These are phyloP conservation scores for Sminthurides aquaticus DNA, from an alignment of 2,888 invertebrate genomes.

Conservation along the genomic window DNA sequence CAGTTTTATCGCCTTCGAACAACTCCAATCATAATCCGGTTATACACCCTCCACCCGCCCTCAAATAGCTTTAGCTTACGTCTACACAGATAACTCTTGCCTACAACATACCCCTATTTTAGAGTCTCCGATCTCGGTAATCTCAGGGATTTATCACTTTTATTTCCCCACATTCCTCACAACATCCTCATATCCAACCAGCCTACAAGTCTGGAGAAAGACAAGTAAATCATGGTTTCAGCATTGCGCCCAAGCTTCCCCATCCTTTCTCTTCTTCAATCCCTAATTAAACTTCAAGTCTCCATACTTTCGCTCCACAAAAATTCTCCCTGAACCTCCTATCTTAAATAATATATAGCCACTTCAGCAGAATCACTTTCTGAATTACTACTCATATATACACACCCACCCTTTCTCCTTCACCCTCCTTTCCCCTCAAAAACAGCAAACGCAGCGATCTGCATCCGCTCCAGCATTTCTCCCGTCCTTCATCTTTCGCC, in stretches of 20 bases:
- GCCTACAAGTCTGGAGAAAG: background rate
- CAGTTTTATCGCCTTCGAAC: background rate
- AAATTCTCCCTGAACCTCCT: background rate
- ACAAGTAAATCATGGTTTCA: background rate
- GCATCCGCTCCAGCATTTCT: too few relatives aligned
- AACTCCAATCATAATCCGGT: background rate
- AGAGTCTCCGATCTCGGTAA: background rate
- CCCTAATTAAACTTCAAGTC: background rate
- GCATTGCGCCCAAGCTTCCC: background rate
- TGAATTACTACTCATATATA: too few relatives aligned
- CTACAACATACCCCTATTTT: background rate
- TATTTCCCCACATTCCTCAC: constrained; percentile 3
- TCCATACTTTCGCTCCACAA: background rate
- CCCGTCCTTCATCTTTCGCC: too few relatives aligned
- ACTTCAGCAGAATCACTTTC: too few relatives aligned
- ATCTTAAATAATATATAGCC: background rate
- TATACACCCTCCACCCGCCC: background rate
- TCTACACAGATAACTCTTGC: background rate
- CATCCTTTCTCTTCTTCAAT: background rate
- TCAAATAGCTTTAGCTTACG: background rate
- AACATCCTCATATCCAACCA: background rate
- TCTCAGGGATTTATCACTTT: constrained; percentile 6
- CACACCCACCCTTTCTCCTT: too few relatives aligned
- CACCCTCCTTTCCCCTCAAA: too few relatives aligned
- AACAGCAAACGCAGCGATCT: too few relatives aligned